Conservation (phyloP, 2,113 vertebrate species). For the Microtus oregoni region DNA sequence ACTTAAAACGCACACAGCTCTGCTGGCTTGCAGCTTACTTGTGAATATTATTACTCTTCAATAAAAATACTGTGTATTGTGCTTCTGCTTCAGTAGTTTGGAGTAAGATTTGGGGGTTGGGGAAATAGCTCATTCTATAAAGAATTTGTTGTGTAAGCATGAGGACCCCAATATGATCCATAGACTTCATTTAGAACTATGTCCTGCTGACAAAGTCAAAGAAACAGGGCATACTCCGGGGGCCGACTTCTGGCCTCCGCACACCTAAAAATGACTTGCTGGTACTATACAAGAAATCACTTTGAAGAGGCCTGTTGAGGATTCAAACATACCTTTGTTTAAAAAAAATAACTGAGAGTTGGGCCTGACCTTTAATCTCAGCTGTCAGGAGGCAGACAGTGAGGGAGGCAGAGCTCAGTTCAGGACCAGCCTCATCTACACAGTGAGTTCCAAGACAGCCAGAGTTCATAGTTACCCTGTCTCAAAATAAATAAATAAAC, state of each 20-base stretch:
- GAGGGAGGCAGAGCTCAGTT: not conserved
- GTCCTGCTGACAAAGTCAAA: no score
- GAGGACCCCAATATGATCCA: not conserved
- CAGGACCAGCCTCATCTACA: not conserved
- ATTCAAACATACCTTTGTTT: constrained; percentile 43
- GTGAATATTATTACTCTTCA: constrained; percentile 49
- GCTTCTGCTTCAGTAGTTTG: constrained; percentile 33
- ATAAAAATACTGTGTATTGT: constrained; percentile 75
- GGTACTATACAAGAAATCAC: constrained; percentile 10
- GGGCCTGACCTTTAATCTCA: not conserved
- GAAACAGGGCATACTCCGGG: no score
- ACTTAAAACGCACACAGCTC: constrained; percentile 55
- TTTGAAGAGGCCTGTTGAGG: constrained; percentile 31
- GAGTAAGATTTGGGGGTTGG: no score
- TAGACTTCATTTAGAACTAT: no score
- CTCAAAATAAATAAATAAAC: not conserved
- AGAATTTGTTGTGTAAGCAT: not conserved
- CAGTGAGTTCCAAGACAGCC: not conserved
- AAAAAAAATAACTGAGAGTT: not conserved
- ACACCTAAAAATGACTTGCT: not conserved
- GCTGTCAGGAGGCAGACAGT: not conserved
- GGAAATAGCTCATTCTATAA: not conserved
- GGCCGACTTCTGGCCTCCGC: not conserved
- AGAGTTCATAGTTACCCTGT: not conserved
- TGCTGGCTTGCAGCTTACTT: constrained; percentile 53